Evolutionary conservation across 37 sponge, comb jelly and placozoan species (phyloP), one percentile per base, ranked within the genome.

Genomic region (Oscarella lobularis): DNA sequence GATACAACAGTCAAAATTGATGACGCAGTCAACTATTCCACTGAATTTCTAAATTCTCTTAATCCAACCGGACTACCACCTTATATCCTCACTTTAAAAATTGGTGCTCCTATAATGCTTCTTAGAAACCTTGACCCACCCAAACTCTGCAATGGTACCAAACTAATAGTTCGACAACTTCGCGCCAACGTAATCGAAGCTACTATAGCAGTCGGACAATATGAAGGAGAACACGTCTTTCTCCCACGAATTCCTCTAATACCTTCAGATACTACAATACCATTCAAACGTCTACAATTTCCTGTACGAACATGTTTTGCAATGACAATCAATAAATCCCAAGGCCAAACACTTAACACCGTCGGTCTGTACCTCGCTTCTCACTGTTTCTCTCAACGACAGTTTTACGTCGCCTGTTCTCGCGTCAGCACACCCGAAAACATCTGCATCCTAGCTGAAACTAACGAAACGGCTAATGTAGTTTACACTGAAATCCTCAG

Each of bases 281-380:
- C 66, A 20, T 5, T 76, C 35, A 66, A 35, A 54, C 55, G 68
- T 66, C 69, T 76, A n/a, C 68, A 76, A 66, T 76, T 76, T 66
- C 77, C 77, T 5, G 69, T 76, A 30, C 55, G 66, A 3, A 3
- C 69, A 3, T 66, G 68, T 35, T 76, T 76, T 67, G 69, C 69
- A 2, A 76, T 76, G 68, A 67, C 77, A 66, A 76, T 76, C 39
- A 74, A 70, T 67, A 76, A 76, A 67, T 76, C 67, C 29, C 68
- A 76, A 67, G 77, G 68, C 5, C 71, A 68, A 14, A n/a, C 71
- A 4, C 6, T 20, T 4, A 68, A 68, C 4, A 14, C 31, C 33
- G 71, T 68, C 31, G 6, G 60, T 48, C 20, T 48, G 60, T 9
- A 48, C 60, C 60, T 48, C 9, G 20, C 60, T 27, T 27, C 60